Evolutionary conservation across 2,113 vertebrate species (phyloP).

Genomic region (Corynorhinus townsendii): DNA sequence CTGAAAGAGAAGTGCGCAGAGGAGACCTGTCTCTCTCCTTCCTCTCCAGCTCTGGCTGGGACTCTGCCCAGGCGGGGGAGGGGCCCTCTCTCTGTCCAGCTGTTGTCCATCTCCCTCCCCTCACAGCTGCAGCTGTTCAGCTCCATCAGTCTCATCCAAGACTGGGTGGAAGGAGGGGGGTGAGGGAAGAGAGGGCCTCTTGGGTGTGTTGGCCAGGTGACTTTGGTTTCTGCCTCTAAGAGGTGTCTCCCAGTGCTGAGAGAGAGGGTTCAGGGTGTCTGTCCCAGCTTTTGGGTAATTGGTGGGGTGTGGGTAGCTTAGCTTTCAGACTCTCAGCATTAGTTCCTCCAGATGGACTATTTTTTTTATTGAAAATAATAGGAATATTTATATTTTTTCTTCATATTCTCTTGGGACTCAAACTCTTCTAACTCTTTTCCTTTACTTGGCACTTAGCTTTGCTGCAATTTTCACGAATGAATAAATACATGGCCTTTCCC

Average conservation of each 20-base stretch:
- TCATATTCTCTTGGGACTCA: background rate
- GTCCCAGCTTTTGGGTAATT: background rate
- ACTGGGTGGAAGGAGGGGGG: slow-evolving; percentile 4
- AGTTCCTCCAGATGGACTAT: background rate
- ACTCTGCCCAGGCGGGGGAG: background rate
- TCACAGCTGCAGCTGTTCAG: slow-evolving; percentile 76
- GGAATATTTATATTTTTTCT: background rate
- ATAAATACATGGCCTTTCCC: background rate
- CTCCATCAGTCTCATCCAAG: slow-evolving; percentile 71
- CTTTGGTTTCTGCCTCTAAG: slow-evolving; percentile 14
- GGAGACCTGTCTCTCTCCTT: background rate
- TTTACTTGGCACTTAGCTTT: background rate
- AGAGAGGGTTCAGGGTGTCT: background rate
- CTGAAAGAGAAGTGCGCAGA: background rate
- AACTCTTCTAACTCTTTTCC: background rate
- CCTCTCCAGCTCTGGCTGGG: slow-evolving; percentile 19
- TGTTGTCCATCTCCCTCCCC: slow-evolving; percentile 38
- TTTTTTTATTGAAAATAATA: background rate
- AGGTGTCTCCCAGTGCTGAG: background rate
- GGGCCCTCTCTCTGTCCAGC: slow-evolving; percentile 59
- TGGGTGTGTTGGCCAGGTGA: background rate
- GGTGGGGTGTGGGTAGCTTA: background rate
- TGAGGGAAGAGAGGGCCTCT: slow-evolving; percentile 11
- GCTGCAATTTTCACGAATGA: background rate
- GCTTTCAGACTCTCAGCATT: background rate